Evolutionary conservation across 2,888 invertebrate species (phyloP).

Genomic region (Melanotus villosus): DNA sequence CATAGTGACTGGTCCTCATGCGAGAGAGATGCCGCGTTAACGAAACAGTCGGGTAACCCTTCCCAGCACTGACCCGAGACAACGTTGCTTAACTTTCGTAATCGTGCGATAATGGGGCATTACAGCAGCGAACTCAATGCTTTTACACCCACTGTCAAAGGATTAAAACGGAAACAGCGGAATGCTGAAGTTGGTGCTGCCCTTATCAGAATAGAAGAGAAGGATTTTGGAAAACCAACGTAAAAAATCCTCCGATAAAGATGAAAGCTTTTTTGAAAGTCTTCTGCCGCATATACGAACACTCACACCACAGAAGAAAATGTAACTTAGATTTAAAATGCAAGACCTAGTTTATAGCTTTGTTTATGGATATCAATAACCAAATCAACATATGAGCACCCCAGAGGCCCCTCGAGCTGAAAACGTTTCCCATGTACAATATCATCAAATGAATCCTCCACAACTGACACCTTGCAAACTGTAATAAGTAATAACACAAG

Average conservation of each 20-base stretch:
- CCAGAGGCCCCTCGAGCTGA: not conserved
- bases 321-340: not conserved
- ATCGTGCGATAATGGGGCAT: not conserved
- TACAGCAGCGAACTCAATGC: not conserved
- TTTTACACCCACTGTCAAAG: not conserved
- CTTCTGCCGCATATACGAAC: not conserved
- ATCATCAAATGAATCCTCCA: not conserved
- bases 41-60: too few relatives aligned
- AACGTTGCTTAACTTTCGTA: too few relatives aligned
- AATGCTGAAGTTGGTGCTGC: slow-evolving; percentile 10
- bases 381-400: not conserved
- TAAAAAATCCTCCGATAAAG: not conserved
- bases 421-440: not conserved
- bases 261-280: slow-evolving; percentile 5
- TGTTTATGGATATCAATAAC: slow-evolving; percentile 1
- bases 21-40: too few relatives aligned
- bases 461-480: not conserved
- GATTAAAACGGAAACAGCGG: not conserved
- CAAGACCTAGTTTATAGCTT: slow-evolving; percentile 5
- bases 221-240: not conserved
- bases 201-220: slow-evolving; percentile 3
- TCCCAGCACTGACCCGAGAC: too few relatives aligned
- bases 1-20: too few relatives aligned
- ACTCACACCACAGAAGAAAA: not conserved
- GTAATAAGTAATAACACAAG: not conserved